Base-by-base conservation (phyloP, 2,113 vertebrate species). In the Picathartes gymnocephalus region DNA sequence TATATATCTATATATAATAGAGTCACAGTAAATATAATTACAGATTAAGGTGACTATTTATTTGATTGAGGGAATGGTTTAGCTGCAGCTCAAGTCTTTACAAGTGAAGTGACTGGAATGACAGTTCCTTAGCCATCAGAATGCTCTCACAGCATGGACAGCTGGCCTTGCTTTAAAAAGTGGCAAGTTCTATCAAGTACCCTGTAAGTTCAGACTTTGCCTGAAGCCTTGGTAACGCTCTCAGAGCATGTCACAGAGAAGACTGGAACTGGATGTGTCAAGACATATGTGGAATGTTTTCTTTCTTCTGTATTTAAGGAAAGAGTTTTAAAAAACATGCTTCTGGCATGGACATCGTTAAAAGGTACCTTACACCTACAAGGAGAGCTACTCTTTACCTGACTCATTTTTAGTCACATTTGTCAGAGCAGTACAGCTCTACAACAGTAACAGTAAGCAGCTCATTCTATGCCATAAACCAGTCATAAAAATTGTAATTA, bases 401-500 rank as follows among this genome's bases (percentile, higher is more conserved):
- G 51, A 64, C 64, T 82, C 25, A 1, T 31, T 65, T 76, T 71
- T 5, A 64, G 53, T 72, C 21, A 10, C 18, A 7, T 35, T 47
- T 62, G 40, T 77, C 37, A 61, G 48, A 84, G 39, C 47, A 54
- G 20, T 18, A 44, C 51, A 94, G 73, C 48, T 79, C 62, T 80
- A 54, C n/a, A 69, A 28, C 54, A 60, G 37, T 28, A 51, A 30
- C 19, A 28, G 4, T 19, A 45, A 54, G 23, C 5, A 73, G 35
- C 24, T 84, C 17, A 33, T 27, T 16, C 50, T 53, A 53, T 47
- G 44, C 39, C 47, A 31, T 40, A 95, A 71, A 33, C 31, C 61
- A 60, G 9, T 37, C 31, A 57, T 48, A 91, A 86, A 72, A 94
- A 92, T 90, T 86, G 81, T 89, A 95, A 85, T 95, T 93, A 73